A percentile compares a stretch with the other conserved stretches of the same genome.
These are phyloP conservation scores for Drosophila nigricruria DNA, from an alignment of 2,888 invertebrate species.

Conservation along the genomic window DNA sequence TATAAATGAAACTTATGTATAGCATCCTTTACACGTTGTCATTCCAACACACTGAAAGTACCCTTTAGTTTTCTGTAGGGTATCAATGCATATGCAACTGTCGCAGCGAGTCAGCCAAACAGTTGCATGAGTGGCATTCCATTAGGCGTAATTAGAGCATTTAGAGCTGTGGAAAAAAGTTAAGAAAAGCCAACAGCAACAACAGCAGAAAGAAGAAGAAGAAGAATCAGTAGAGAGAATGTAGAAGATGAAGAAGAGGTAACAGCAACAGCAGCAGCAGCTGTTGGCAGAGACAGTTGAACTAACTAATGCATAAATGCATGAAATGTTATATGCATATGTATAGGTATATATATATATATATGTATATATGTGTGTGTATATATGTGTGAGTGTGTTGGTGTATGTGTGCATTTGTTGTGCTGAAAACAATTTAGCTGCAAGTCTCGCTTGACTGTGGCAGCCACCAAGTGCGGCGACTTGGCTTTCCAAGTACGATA, in stretches of 20 bases:
- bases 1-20: background rate
- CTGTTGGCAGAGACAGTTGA: slow-evolving; percentile 18
- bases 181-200: slow-evolving; percentile 62
- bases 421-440: slow-evolving; percentile 57
- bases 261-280: slow-evolving; percentile 22
- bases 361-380: background rate
- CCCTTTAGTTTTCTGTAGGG: background rate
- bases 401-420: slow-evolving; percentile 25
- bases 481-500: slow-evolving; percentile 71
- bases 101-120: slow-evolving; percentile 9
- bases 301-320: slow-evolving; percentile 26
- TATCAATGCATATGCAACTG: slow-evolving; percentile 30
- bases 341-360: background rate
- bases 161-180: slow-evolving; percentile 70
- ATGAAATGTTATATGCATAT: slow-evolving; percentile 24
- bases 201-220: slow-evolving; percentile 37
- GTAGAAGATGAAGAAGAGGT: slow-evolving; percentile 37
- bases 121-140: slow-evolving; percentile 63
- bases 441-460: slow-evolving; percentile 20
- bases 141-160: slow-evolving; percentile 81
- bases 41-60: background rate
- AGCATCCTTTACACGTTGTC: background rate
- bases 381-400: slow-evolving; percentile 4
- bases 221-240: slow-evolving; percentile 34
- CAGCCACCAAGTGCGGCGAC: slow-evolving; percentile 32